Evolutionary conservation across 2,888 invertebrate genomes (phyloP), one percentile per base, ranked within the genome.

Genomic region (Enoplolaimus lenunculus): DNA sequence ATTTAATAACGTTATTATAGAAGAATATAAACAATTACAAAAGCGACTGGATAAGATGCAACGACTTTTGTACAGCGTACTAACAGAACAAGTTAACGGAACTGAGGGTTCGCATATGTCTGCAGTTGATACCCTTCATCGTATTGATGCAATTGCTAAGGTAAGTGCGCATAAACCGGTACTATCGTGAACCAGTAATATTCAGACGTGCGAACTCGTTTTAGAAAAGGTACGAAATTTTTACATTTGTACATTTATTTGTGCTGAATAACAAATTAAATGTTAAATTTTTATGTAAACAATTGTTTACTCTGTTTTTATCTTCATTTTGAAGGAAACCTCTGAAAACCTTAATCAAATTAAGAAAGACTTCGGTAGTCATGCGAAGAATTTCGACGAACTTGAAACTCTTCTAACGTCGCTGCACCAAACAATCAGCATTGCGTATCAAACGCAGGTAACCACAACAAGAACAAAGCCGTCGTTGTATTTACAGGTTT

Each of bases 1-100:
- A n/a, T n/a, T n/a, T n/a, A n/a, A n/a, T n/a, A n/a, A n/a, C n/a
- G n/a, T n/a, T n/a, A n/a, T 13, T 62, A 16, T 31, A 62, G 62
- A 62, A 13, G 62, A 62, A 26, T 62, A 29, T 31, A 26, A 31
- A 31, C 29, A 13, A 29, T 13, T 62, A 31, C 62, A 62, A 62
- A 31, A 62, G 28, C 62, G 62, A 13, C 62, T 62, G 7, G 62
- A 31, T 31, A 26, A 31, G n/a, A 62, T 62, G 62, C 62, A 62
- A 29, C 29, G 29, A 31, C 28, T 62, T 26, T n/a, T 62, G 7
- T 31, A 62, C 13, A 29, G 31, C n/a, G 16, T 62, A 7, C 62
- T 62, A 3, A 62, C 45, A 13, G 45, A 45, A 45, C 45, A 45
- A 45, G 45, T 45, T 45, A 45, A 45, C 21, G 45, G 45, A 45